These are phyloP conservation scores for Thunnus albacares DNA, from an alignment of 2,797 vertebrate species.

Conservation along the genomic window DNA sequence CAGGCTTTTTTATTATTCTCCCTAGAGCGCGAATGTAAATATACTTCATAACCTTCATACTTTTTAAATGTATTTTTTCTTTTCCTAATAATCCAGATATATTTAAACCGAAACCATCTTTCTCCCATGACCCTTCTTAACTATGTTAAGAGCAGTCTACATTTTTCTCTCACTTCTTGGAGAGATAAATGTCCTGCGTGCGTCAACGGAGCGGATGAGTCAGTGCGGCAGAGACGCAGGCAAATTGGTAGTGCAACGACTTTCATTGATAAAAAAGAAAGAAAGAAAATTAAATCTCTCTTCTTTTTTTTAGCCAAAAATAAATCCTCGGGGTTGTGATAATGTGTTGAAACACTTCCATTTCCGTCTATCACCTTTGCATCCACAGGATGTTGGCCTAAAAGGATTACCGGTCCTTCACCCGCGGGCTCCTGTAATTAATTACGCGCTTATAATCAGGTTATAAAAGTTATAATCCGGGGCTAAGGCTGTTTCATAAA, in stretches of 20 bases:
- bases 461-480: slow-evolving; percentile 73
- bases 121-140: background rate
- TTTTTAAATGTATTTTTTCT: background rate
- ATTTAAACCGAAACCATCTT: slow-evolving; percentile 4
- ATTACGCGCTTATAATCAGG: slow-evolving; percentile 75
- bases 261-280: slow-evolving; percentile 20
- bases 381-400: slow-evolving; percentile 67
- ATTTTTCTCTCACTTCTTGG: slow-evolving; percentile 58
- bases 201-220: slow-evolving; percentile 84
- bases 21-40: background rate
- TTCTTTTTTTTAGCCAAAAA: background rate
- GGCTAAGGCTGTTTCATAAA: slow-evolving; percentile 72
- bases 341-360: slow-evolving; percentile 56
- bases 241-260: slow-evolving; percentile 38
- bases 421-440: slow-evolving; percentile 65
- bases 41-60: background rate
- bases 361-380: slow-evolving; percentile 70
- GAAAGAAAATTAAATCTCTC: background rate
- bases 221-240: slow-evolving; percentile 72
- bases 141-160: slow-evolving; percentile 9
- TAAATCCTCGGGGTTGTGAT: slow-evolving; percentile 10
- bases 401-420: slow-evolving; percentile 72
- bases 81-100: background rate
- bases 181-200: slow-evolving; percentile 67
- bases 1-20: background rate